A percentile compares a stretch with the other conserved stretches of the same genome.
Evolutionary conservation across 2,888 invertebrate species (phyloP).

Genomic region (Diaperis boleti): DNA sequence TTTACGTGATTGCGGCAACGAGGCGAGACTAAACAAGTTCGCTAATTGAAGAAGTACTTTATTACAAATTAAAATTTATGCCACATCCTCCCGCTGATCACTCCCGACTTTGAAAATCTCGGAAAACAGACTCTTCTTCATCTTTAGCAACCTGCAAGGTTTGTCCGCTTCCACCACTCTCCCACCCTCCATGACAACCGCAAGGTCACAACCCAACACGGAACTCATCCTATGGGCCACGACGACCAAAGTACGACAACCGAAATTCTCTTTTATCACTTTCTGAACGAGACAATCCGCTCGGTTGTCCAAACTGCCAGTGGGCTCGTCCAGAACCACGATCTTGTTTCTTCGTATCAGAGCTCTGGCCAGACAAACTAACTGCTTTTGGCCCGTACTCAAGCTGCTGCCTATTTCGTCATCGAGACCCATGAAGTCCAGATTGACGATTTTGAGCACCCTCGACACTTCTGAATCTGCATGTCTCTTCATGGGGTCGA

Average conservation of each 20-base stretch:
- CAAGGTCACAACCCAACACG: conserved; percentile 69
- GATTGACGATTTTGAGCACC: conserved; percentile 82
- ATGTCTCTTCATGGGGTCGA: conserved; percentile 86
- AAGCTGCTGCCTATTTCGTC: conserved; percentile 47
- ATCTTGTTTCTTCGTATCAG: conserved; percentile 67
- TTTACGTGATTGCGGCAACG: conserved; percentile 15
- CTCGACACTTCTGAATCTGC: conserved; percentile 83
- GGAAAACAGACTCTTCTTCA: conserved; percentile 36
- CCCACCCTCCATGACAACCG: conserved; percentile 68
- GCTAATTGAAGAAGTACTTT: too few species aligned
- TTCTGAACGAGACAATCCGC: conserved; percentile 67
- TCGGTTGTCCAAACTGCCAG: conserved; percentile 68
- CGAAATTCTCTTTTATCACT: conserved; percentile 67
- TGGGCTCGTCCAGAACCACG: conserved; percentile 69
- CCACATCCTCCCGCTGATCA: too few species aligned
- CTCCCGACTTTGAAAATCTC: not conserved
- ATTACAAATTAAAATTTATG: too few species aligned
- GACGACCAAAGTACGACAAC: conserved; percentile 68
- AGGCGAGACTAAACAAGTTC: conserved; percentile 24
- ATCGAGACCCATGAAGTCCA: conserved; percentile 70
- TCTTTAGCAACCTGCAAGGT: conserved; percentile 41
- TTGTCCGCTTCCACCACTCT: conserved; percentile 40
- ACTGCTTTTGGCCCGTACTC: conserved; percentile 66
- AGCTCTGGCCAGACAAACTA: conserved; percentile 69
- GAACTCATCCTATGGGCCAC: conserved; percentile 62